Percentiles rank a stretch among this genome's conserved stretches.
Evolutionary conservation across 2,113 vertebrate genomes (phyloP).

Genomic region (Grammomys dolichurus): DNA sequence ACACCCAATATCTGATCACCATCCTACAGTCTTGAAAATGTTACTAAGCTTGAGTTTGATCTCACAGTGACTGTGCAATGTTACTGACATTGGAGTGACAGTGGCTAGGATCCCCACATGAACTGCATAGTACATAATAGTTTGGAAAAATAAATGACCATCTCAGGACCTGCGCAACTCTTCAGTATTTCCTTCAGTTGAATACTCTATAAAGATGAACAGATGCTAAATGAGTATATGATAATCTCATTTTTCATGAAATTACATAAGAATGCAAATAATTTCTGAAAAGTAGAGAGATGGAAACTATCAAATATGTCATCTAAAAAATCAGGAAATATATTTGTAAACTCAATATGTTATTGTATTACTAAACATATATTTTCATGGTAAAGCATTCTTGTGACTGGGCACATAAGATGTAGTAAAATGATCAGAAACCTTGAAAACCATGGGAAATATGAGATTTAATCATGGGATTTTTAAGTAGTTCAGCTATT

Average conservation of each 20-base stretch:
- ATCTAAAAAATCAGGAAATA: neutral
- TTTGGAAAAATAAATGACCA: neutral
- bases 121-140: accelerated
- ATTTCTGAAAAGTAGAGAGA: neutral
- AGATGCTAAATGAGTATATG: neutral
- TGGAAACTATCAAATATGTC: neutral
- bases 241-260: neutral
- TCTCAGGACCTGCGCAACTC: neutral
- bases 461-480: neutral
- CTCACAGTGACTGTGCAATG: neutral
- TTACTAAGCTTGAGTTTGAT: neutral
- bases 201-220: neutral
- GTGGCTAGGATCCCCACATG: too few species aligned
- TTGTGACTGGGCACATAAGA: neutral
- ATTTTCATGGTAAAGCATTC: neutral
- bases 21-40: neutral
- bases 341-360: neutral
- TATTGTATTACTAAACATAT: neutral
- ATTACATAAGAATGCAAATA: neutral
- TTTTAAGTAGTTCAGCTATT: neutral
- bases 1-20: neutral
- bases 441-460: neutral
- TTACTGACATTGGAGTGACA: neutral
- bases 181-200: neutral
- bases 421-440: neutral